Base-by-base conservation (phyloP, 2,113 vertebrate species). In the Elephas maximus region DNA sequence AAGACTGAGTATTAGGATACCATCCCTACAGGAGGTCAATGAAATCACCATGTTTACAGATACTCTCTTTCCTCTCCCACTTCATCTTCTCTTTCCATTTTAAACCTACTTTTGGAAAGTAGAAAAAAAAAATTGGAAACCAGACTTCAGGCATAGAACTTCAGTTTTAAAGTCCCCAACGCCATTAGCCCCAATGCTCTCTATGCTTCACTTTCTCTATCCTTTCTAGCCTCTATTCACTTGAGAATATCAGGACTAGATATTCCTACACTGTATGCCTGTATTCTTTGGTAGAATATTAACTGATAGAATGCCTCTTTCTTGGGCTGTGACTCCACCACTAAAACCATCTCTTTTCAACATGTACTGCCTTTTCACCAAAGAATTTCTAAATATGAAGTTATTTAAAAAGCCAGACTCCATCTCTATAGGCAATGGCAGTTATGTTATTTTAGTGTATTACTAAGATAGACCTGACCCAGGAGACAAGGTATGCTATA, bases 41-140 rank as follows among this genome's bases (percentile, higher is more conserved):
- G 0, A 8, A 8, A 63, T 74, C 45, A 60, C 9, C 11, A 12
- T 77, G 24, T 24, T 62, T 48, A 26, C 6, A 51, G 63, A 2
- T 51, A 24, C 9, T 85, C 24, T 87, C 9, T 26, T 71, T 89
- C 4, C 12, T 30, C 1, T 9, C 0, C 8, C 3, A 51, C 14
- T 28, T 24, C 63, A 90, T 51, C 24, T 92, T 76, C 21, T 51
- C 33, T 84, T 90, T n/a, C 44, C 2, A 79, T 41, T 91, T 85
- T 17, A 23, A 73, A 57, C 15, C 17, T 90, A 2, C 51, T 37
- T 1, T 2, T 30, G 4, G 10, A 65, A 96, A 83, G 21, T 6
- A 51, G 48, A n/a, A 28, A 21, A 6, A 81, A 87, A 73, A 41
- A 60, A 12, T 21, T 81, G 18, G 24, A 94, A 91, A 21, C 0